A percentile compares a stretch with the other conserved stretches of the same genome.
phyloP scores from a whole-genome alignment of 2,888 invertebrate genomes.

The Carpatolechia fugitivella region DNA sequence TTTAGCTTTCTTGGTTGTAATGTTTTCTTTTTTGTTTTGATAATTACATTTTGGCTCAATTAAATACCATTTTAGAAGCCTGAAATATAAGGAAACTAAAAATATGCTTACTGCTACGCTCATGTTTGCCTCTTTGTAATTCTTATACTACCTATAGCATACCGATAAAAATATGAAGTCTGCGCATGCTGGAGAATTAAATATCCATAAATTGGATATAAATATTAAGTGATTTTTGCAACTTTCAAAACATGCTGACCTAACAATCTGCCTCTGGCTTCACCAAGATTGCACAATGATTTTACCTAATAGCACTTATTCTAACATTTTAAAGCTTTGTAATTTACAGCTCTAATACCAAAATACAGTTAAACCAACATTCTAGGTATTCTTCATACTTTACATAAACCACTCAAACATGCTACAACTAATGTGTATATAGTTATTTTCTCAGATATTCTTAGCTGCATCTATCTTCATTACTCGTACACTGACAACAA shows the following conservation, averaged over 20 bases:
- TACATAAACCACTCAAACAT: slow-evolving; percentile 34
- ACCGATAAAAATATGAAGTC: slow-evolving; percentile 43
- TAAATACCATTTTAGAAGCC: slow-evolving; percentile 61
- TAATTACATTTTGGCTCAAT: slow-evolving; percentile 75
- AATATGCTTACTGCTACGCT: slow-evolving; percentile 59
- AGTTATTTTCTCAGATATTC: slow-evolving; percentile 62
- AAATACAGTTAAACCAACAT: slow-evolving; percentile 42
- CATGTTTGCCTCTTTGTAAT: slow-evolving; percentile 51
- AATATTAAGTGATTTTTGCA: slow-evolving; percentile 25
- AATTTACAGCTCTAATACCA: slow-evolving; percentile 52
- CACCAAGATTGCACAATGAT: slow-evolving; percentile 58
- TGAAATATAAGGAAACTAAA: slow-evolving; percentile 39
- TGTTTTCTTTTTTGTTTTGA: slow-evolving; percentile 43
- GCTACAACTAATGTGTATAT: slow-evolving; percentile 41
- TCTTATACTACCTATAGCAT: slow-evolving; percentile 37
- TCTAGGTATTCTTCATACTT: slow-evolving; percentile 34
- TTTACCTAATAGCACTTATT: slow-evolving; percentile 52
- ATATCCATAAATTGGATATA: slow-evolving; percentile 20
- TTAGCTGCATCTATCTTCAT: slow-evolving; percentile 58
- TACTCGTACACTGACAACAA: slow-evolving; percentile 50
- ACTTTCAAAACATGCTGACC: slow-evolving; percentile 29
- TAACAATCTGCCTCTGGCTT: slow-evolving; percentile 63
- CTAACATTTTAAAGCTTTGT: slow-evolving; percentile 52
- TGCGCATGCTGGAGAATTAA: slow-evolving; percentile 61
- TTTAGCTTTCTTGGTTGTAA: slow-evolving; percentile 33